Conservation (phyloP, 2,797 vertebrate species). For the Alosa sapidissima region DNA sequence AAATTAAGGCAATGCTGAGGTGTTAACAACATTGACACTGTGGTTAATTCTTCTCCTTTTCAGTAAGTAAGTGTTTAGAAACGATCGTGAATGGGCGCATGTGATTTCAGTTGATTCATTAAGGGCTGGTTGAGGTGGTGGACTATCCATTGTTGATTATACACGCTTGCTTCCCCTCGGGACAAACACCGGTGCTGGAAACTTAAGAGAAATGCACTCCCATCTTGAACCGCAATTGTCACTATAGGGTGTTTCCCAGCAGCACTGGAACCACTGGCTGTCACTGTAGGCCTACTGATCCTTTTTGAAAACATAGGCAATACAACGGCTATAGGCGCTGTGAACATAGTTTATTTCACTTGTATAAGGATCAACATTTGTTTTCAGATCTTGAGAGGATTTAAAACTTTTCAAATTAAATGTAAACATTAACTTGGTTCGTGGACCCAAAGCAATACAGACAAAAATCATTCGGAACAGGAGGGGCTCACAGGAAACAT, state of each 20-base stretch:
- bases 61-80: neutral
- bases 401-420: neutral
- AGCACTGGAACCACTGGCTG: neutral
- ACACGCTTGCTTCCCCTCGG: neutral
- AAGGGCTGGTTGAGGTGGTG: neutral
- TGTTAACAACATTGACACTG: conserved; percentile 24
- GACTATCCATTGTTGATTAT: neutral
- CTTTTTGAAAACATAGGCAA: too few species aligned
- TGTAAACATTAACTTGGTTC: neutral
- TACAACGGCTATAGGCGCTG: too few species aligned
- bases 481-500: conserved; percentile 23
- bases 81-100: neutral
- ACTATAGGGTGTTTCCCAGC: neutral
- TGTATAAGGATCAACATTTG: neutral
- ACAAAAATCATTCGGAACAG: neutral
- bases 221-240: neutral
- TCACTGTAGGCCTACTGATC: neutral
- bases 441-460: neutral
- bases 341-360: neutral
- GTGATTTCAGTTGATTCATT: neutral
- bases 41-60: neutral
- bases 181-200: neutral
- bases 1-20: conserved; percentile 34
- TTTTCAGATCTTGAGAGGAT: too few species aligned
- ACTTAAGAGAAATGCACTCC: neutral